Conservation (phyloP, 23 tunicate species). For the Ciona savignyi region DNA sequence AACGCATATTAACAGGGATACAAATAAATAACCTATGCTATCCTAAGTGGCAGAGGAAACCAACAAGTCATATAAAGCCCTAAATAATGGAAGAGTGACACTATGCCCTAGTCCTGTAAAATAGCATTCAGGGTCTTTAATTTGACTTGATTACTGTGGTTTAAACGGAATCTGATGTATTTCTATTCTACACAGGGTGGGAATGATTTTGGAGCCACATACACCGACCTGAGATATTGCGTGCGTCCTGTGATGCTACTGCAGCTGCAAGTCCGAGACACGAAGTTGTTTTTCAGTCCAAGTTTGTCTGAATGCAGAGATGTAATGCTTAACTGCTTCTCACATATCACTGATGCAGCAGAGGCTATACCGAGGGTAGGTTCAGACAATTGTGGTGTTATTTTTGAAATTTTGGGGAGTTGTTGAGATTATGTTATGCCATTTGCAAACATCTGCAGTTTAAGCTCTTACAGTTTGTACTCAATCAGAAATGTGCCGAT, state of each 20-base stretch:
- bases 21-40: too few relatives aligned
- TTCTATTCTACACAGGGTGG: slow-evolving; percentile 67
- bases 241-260: slow-evolving; percentile 54
- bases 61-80: too few relatives aligned
- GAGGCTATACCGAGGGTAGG: slow-evolving; percentile 64
- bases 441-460: too few relatives aligned
- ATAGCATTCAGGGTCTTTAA: background rate
- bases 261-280: slow-evolving; percentile 50
- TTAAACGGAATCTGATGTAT: too few relatives aligned
- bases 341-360: slow-evolving; percentile 55
- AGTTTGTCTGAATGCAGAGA: slow-evolving; percentile 70
- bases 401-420: slow-evolving; percentile 3
- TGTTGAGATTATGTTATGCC: too few relatives aligned
- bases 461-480: too few relatives aligned
- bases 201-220: slow-evolving; percentile 56
- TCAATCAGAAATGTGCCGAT: background rate
- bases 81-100: too few relatives aligned
- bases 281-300: slow-evolving; percentile 56
- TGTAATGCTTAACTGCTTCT: slow-evolving; percentile 67
- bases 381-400: background rate
- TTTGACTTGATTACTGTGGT: background rate
- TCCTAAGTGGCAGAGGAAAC: too few relatives aligned
- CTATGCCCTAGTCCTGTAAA: too few relatives aligned
- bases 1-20: too few relatives aligned
- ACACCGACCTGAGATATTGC: slow-evolving; percentile 44